Percentiles rank a stretch among this genome's conserved stretches.
Conservation (phyloP, 2,888 invertebrate species). For the Lasius platythorax region DNA sequence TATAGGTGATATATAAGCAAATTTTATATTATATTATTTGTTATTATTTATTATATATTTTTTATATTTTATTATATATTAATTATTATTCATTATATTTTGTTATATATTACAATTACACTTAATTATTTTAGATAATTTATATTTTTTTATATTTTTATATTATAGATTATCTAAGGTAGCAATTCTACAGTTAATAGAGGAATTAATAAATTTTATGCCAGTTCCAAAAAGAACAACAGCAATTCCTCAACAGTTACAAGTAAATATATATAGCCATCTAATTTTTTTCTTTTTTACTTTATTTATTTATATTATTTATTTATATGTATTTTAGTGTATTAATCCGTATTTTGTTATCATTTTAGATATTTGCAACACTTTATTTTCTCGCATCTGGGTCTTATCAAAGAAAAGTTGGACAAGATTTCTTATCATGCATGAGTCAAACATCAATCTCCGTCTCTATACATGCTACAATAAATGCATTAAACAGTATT, state of each 20-base stretch:
- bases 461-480: background rate
- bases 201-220: conserved; percentile 18
- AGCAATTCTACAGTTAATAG: background rate
- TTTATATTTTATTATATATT: background rate
- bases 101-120: background rate
- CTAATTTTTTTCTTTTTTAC: background rate
- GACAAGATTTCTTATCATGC: conserved; percentile 10
- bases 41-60: too few relatives aligned
- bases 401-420: conserved; percentile 12
- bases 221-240: background rate
- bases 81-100: background rate
- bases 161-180: too few relatives aligned
- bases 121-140: too few relatives aligned
- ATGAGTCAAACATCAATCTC: conserved; percentile 14
- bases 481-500: conserved; percentile 13
- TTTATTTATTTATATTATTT: background rate
- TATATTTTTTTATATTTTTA: too few relatives aligned
- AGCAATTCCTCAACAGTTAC: conserved; percentile 23
- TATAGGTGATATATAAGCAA: background rate
- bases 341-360: background rate
- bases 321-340: too few relatives aligned
- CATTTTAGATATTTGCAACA: conserved; percentile 16
- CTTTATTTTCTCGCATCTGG: conserved; percentile 15
- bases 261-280: background rate
- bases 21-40: conserved; percentile 16